Evolutionary conservation across 2,888 invertebrate species (phyloP), one percentile per base, ranked within the genome.

Genomic region (Chrysolina oricalcia): DNA sequence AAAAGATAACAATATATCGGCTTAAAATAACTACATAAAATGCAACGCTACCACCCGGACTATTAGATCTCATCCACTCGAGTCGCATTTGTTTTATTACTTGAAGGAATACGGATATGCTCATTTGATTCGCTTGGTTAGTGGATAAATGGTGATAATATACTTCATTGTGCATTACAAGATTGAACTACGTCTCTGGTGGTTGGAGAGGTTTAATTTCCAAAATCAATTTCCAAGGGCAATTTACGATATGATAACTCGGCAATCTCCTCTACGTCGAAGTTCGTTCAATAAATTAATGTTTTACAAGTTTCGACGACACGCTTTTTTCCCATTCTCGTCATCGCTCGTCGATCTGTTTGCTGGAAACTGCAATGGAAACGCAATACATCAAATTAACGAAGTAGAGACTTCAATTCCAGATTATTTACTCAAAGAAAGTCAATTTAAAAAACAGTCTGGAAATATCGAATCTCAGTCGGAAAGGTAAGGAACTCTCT

Each of bases 381-480:
- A 73, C 70, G 70, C 75, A 70, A 69, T 75, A 75, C 63, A 53
- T 59, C 72, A 69, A 70, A 75, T 75, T 75, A 75, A 75, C 59
- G 46, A 35, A 46, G 48, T 27, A 27, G 67, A 50, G 67, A 50
- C 67, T 67, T 68, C 66, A 23, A 66, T 66, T 66, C 40, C 35
- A 53, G 46, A 56, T 74, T 74, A 70, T 74, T 74, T 74, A 70
- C 74, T 70, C 50, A 73, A 73, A 65, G 65, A 73, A 73, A 73
- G 65, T 74, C 70, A 48, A 70, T 74, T 74, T 64, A 43, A 65
- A 70, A 68, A 66, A 46, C 62, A 70, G 41, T 35, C 69, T 8
- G 23, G 11, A 53, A 68, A 65, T 70, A 74, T 69, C 43, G 68
- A 64, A 59, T 74, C 70, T 53, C 35, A 53, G 50, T 48, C 41